Evolutionary conservation across 2,888 invertebrate genomes (phyloP).

Genomic region (Amiota communis): DNA sequence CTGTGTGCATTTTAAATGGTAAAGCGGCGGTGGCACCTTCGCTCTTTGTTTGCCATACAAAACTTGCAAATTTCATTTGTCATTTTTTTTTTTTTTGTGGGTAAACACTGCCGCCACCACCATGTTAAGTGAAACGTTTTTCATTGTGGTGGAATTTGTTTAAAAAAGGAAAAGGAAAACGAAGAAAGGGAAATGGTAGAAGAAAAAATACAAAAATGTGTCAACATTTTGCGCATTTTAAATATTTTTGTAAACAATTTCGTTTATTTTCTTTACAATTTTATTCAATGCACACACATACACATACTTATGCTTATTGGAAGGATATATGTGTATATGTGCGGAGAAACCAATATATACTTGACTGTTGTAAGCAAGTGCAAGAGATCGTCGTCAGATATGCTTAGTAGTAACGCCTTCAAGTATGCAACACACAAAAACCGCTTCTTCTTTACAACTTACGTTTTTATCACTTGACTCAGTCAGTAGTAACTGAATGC

Average conservation of each 20-base stretch:
- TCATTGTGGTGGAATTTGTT: too few species aligned
- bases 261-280: constrained; percentile 5
- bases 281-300: not conserved
- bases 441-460: constrained; percentile 17
- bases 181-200: not conserved
- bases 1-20: constrained; percentile 11
- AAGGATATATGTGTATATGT: not conserved
- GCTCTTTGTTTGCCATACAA: too few species aligned
- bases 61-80: too few species aligned
- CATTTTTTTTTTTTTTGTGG: too few species aligned
- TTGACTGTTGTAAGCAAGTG: not conserved
- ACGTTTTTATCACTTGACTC: constrained; percentile 25
- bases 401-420: constrained; percentile 50
- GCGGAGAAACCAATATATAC: not conserved
- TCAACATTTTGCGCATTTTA: not conserved
- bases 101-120: too few species aligned
- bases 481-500: not conserved
- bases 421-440: constrained; percentile 43
- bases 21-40: too few species aligned
- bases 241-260: constrained; percentile 6
- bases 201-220: too few species aligned
- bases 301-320: not conserved
- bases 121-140: not conserved
- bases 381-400: not conserved
- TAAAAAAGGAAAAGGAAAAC: too few species aligned